A percentile compares a stretch with the other conserved stretches of the same genome.
Evolutionary conservation across 2,113 vertebrate genomes (phyloP).

Genomic region (Bujurquina vittata): DNA sequence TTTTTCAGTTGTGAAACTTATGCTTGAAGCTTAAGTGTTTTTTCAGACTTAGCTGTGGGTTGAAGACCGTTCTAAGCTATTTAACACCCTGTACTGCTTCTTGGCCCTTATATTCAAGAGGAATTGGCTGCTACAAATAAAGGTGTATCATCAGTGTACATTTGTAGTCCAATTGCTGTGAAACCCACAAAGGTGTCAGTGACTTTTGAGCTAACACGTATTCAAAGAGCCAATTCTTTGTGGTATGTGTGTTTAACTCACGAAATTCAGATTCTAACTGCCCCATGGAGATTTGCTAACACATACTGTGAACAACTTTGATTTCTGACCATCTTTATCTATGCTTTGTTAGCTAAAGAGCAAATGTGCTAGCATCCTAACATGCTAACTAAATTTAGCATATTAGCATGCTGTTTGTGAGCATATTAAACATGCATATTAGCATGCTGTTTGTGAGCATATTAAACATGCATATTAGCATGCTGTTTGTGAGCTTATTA

Average conservation of each 20-base stretch:
- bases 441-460: neutral
- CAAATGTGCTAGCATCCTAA: neutral
- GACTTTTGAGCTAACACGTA: neutral
- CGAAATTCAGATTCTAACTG: no score
- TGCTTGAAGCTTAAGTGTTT: no score
- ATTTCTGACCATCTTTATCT: neutral
- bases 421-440: neutral
- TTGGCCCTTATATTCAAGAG: neutral
- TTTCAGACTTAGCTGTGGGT: neutral
- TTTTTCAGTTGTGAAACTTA: no score
- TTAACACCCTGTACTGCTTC: neutral
- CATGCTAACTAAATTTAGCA: neutral
- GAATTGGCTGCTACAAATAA: neutral
- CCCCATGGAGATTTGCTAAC: neutral
- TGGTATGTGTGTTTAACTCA: neutral
- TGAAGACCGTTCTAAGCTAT: neutral
- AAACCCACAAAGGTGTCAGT: neutral
- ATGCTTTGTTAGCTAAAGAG: neutral
- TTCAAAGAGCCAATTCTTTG: neutral
- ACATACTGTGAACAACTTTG: no score
- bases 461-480: neutral
- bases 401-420: no score
- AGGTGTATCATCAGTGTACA: neutral
- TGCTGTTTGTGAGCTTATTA: neutral
- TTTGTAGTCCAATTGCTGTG: neutral